Evolutionary conservation across 1,140 invertebrate species (phyloP).

Genomic region (Meloidogyne floridensis): DNA sequence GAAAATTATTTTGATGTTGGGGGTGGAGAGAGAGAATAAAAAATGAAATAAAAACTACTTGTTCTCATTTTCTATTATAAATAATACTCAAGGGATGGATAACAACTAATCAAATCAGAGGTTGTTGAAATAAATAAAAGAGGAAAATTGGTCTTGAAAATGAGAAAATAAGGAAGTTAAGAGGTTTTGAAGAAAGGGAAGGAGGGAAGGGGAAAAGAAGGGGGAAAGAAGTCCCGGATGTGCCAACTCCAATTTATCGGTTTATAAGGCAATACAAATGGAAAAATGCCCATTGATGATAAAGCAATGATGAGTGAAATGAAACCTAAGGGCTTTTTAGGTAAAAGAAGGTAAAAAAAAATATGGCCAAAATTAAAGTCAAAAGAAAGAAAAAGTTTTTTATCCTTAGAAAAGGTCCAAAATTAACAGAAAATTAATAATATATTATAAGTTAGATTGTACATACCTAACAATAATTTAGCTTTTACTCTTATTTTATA

Average conservation of each 20-base stretch:
- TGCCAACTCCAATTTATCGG: conserved; percentile 4
- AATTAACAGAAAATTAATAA: too few species aligned
- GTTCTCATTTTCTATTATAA: too few species aligned
- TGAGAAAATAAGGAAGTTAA: not conserved
- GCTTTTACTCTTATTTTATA: too few species aligned
- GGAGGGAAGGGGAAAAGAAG: not conserved
- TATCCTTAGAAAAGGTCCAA: too few species aligned
- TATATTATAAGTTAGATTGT: too few species aligned
- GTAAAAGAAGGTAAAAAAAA: conserved; percentile 1
- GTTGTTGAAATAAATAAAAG: not conserved
- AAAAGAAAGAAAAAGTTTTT: not conserved
- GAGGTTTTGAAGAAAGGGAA: not conserved
- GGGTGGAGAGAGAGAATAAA: not conserved
- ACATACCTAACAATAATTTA: too few species aligned
- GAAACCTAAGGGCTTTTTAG: not conserved
- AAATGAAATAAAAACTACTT: not conserved
- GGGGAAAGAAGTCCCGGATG: not conserved
- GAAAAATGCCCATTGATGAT: not conserved
- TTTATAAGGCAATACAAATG: not conserved
- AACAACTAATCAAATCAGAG: conserved; percentile 2
- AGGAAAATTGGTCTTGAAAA: conserved; percentile 1
- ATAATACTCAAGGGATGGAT: too few species aligned
- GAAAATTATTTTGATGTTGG: not conserved
- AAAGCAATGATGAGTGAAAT: not conserved
- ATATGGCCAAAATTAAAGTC: not conserved